Evolutionary conservation across 1,140 invertebrate species (phyloP), one percentile per base, ranked within the genome.

Genomic region (Portunus trituberculatus): DNA sequence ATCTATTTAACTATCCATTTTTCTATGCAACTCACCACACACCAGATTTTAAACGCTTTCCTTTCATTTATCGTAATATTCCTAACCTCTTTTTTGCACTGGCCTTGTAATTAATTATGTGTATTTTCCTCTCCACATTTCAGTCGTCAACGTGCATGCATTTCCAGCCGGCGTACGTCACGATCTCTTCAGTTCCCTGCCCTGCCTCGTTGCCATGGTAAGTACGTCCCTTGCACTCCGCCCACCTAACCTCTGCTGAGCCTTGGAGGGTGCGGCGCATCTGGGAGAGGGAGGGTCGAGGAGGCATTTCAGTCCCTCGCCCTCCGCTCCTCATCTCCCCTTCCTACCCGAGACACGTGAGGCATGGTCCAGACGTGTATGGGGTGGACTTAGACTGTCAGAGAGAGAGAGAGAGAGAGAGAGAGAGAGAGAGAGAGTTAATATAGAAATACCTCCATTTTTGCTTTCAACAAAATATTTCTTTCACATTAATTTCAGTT

Each of bases 291-390:
- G 20, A n/a, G 25, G 67, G 67, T 76, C 20, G 67, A n/a, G 25
- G 67, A 76, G 67, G n/a, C 6, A 76, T n/a, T 76, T 76, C 20
- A 76, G 67, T n/a, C 25, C 67, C 67, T 76, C 25, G 20, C 1
- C 67, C 67, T n/a, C 6, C 67, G 67, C 67, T n/a, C 67, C n/a
- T 7, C 67, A 25, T 76, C 16, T 76, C 67, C 67, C 67, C 1
- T n/a, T 25, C 67, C 67, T 20, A n/a, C 25, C 20, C 67, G 6
- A n/a, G 67, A 76, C 67, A 25, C n/a, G 67, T 76, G 67, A 76
- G 67, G 67, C 25, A 76, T 76, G 67, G 67, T n/a, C 67, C 67
- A 76, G 67, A 76, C 67, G 67, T 76, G 67, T 76, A 76, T 76
- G 67, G 52, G n/a, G 12, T n/a, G 67, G 25, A 76, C 25, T 25